Conservation (phyloP, 2,888 invertebrate species). For the Drosophila meridionalis region DNA sequence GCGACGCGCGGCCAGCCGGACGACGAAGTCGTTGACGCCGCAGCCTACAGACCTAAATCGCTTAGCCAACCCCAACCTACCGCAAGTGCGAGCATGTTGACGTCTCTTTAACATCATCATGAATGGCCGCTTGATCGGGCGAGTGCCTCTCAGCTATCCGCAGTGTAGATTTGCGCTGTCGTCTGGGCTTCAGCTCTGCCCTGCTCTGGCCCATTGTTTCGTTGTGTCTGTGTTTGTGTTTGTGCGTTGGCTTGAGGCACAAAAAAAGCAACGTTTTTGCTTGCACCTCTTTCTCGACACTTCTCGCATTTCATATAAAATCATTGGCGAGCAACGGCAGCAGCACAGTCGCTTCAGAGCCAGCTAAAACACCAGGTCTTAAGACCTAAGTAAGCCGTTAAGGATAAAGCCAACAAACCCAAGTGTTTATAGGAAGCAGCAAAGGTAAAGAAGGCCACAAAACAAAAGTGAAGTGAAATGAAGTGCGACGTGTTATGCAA, state of each 20-base stretch:
- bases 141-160: conserved; percentile 56
- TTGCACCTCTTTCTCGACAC: conserved; percentile 59
- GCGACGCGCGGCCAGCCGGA: conserved; percentile 57
- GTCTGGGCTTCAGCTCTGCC: conserved; percentile 31
- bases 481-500: conserved; percentile 69
- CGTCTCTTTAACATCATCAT: conserved; percentile 38
- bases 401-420: conserved; percentile 61
- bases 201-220: conserved; percentile 50
- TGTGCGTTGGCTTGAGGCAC: conserved; percentile 48
- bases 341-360: conserved; percentile 77
- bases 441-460: conserved; percentile 68
- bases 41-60: conserved; percentile 64
- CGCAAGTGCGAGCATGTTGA: conserved; percentile 69
- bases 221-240: conserved; percentile 28
- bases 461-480: conserved; percentile 66
- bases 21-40: conserved; percentile 74
- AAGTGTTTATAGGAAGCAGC: conserved; percentile 73
- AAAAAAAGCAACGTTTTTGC: conserved; percentile 47
- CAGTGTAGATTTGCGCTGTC: conserved; percentile 43
- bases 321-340: conserved; percentile 66
- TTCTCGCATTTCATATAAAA: conserved; percentile 82
- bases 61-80: conserved; percentile 71
- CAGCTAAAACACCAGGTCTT: conserved; percentile 60
- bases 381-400: conserved; percentile 42
- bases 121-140: conserved; percentile 41